Evolutionary conservation across 2,797 vertebrate genomes (phyloP).

Genomic region (Parambassis ranga): DNA sequence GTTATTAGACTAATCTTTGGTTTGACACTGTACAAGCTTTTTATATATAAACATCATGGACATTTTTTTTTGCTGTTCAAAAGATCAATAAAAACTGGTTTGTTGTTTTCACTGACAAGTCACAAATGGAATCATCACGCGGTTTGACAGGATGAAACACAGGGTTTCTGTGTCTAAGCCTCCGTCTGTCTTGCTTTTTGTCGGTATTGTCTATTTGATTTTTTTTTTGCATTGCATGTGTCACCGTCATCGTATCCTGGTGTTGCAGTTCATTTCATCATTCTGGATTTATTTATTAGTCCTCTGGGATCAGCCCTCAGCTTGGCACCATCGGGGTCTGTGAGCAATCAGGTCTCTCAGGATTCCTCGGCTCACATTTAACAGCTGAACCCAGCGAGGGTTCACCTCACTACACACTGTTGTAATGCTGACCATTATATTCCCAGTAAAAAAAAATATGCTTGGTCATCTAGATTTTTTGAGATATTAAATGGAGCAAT

Average conservation of each 20-base stretch:
- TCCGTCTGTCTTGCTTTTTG: background rate
- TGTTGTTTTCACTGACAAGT: too few species aligned
- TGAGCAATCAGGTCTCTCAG: constrained; percentile 22
- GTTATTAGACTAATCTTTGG: too few species aligned
- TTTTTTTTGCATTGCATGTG: constrained; percentile 21
- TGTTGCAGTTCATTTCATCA: constrained; percentile 64
- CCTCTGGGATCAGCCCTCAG: constrained; percentile 25
- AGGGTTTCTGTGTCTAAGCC: background rate
- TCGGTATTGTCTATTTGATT: constrained; percentile 13
- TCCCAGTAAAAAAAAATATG: background rate
- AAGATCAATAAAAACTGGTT: too few species aligned
- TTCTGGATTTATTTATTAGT: constrained; percentile 36
- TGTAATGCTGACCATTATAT: background rate
- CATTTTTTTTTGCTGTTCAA: too few species aligned
- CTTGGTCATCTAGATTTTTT: background rate
- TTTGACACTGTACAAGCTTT: too few species aligned
- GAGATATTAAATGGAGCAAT: constrained; percentile 7
- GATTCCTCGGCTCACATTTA: constrained; percentile 14
- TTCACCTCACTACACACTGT: background rate
- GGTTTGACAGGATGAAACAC: background rate
- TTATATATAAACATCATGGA: too few species aligned
- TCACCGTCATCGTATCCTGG: constrained; percentile 12
- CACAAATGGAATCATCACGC: background rate
- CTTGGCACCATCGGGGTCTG: constrained; percentile 26
- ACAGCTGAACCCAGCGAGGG: constrained; percentile 1